Base-by-base conservation (phyloP, 2,888 invertebrate species). In the Neelides folsomi region DNA sequence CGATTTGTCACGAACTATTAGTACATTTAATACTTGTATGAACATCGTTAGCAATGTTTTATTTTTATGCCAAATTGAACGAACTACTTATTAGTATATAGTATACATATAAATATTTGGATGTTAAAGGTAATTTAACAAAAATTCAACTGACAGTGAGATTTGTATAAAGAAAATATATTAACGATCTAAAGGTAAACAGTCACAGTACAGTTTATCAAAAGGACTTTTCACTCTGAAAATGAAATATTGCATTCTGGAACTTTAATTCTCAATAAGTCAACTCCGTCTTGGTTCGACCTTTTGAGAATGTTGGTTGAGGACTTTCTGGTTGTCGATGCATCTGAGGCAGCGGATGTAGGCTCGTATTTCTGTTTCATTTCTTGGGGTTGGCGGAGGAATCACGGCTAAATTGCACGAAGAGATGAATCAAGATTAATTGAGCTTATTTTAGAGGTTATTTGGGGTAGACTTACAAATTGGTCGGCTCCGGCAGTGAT, bases 261-360 rank as follows among this genome's bases (percentile, higher is more conserved):
- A 15, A 15, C 5, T 39, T 8, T 39, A 8, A 27, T 27, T 7
- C 27, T 5, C 3, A 10, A 2, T 9, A 52, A 39, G 44, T 58
- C 74, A 76, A 64, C 75, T 73, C 59, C 79, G 71, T 62, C 77
- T 73, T 53, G 80, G 79, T 70, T 85, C 85, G 66, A 83, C 71
- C 70, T 81, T 81, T 68, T 84, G 82, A n/a, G 86, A 86, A 70
- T 86, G 75, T 66, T 80, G 79, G 55, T 82, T 83, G 52, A 87
- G 71, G 45, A 79, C 76, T 65, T 82, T 73, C 69, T 86, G 85
- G 73, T 85, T 84, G 73, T 87, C 86, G 66, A 86, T 83, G 48
- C 82, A 81, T 63, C 81, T 75, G 64, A 86, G 73, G 68, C 81
- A 80, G 66, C 81, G 77, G 60, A 83, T 79, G 69, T 82, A 83